Conservation (phyloP, 2,888 invertebrate species). For the Drosophila birchii region DNA sequence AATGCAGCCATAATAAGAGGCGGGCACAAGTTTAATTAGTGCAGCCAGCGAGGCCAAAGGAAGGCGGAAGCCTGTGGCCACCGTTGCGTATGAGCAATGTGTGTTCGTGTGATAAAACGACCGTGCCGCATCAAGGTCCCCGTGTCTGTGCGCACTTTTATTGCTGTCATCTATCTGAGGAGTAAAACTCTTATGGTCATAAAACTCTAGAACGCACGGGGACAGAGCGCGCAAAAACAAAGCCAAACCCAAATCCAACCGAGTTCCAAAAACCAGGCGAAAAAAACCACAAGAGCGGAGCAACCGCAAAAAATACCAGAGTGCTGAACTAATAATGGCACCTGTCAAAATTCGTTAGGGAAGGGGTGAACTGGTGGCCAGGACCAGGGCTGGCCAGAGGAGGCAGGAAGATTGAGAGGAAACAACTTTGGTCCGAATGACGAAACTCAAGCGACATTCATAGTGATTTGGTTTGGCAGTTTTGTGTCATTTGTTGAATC, state of each 20-base stretch:
- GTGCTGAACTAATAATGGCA: constrained; percentile 83
- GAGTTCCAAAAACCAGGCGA: constrained; percentile 20
- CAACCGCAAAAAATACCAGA: constrained; percentile 65
- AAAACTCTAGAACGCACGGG: constrained; percentile 72
- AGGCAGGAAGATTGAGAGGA: constrained; percentile 14
- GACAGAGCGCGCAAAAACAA: constrained; percentile 46
- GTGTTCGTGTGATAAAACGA: constrained; percentile 77
- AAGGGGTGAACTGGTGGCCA: neutral
- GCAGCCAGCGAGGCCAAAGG: constrained; percentile 69
- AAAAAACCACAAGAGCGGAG: constrained; percentile 27
- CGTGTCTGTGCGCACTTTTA: constrained; percentile 59
- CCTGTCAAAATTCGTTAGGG: constrained; percentile 82
- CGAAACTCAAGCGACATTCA: constrained; percentile 78
- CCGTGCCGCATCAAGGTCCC: constrained; percentile 67
- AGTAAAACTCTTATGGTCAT: constrained; percentile 78
- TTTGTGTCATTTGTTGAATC: constrained; percentile 80
- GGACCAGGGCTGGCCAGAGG: neutral
- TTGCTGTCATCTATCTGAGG: constrained; percentile 77
- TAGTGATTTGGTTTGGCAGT: constrained; percentile 82
- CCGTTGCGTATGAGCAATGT: constrained; percentile 78
- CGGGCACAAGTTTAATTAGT: constrained; percentile 77
- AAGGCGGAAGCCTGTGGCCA: constrained; percentile 63
- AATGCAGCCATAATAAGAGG: constrained; percentile 78
- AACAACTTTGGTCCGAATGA: constrained; percentile 65
- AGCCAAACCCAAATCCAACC: constrained; percentile 58